Evolutionary conservation across 92 coral and sea anemone genomes (phyloP), one percentile per base, ranked within the genome.

Genomic region (Palythoa grandiflora): DNA sequence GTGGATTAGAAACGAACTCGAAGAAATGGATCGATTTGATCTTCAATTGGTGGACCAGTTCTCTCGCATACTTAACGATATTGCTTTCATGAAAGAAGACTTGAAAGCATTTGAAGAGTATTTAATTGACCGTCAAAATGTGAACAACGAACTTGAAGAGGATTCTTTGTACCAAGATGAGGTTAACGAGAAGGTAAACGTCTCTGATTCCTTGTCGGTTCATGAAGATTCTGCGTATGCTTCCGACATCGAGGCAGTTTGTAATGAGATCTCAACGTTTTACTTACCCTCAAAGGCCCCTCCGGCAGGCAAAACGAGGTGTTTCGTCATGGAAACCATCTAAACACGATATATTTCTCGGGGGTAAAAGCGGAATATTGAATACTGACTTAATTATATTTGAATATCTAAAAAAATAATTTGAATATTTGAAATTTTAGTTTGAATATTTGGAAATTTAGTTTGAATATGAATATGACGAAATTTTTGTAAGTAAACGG

Each of bases 1-100:
- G 16, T 91, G 94, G 94, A 79, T 91, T 35, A 78, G 83, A 73
- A 50, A 78, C 79, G 94, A 91, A 61, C 73, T 91, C n/a, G 78
- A 78, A 53, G 59, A 66, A 20, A 88, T 91, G 80, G 86, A 81
- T 17, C 36, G 48, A 9, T 12, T 81, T 36, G 86, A 81, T 40
- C 73, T 81, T 81, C 75, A 81, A 81, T 44, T 81, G 36, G 75
- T 48, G 21, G 47, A 15, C 11, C 86, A 81, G 86, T 68, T 81
- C 28, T 48, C 61, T 81, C 53, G 15, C 59, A 81, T 81, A 20
- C 61, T 81, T 12, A 68, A 21, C 38, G 86, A 81, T 28, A 66
- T 81, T 68, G 20, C 52, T 13, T 19, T 81, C 2, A 65, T 81
- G 86, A 81, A 81, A 44, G 86, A 81, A 19, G 75, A 81, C 38